Percentiles rank a stretch among this genome's conserved stretches.
Evolutionary conservation across 2,113 vertebrate genomes (phyloP).

Genomic region (human (Homo sapiens)): DNA sequence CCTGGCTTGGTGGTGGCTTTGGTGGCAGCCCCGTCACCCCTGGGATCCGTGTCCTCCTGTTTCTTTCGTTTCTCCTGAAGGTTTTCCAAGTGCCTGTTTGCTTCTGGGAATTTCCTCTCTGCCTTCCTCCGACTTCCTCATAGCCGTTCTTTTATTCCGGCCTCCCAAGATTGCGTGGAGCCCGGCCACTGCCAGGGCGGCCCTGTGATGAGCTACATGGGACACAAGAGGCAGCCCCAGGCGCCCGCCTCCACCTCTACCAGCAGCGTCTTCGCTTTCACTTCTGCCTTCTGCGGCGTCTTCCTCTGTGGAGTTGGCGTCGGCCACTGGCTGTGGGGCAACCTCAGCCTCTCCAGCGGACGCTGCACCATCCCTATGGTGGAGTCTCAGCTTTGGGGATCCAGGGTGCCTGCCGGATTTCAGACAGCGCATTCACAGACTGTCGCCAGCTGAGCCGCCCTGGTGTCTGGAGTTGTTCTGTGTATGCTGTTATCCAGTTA

Average conservation of each 20-base stretch:
- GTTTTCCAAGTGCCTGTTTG: neutral
- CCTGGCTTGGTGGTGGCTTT: too few species aligned
- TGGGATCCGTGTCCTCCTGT: neutral
- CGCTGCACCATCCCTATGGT: accelerated
- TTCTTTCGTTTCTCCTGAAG: neutral
- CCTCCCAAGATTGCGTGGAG: neutral
- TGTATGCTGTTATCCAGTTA: neutral
- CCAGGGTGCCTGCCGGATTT: accelerated
- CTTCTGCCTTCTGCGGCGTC: neutral
- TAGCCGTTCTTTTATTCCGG: neutral
- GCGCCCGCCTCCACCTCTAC: too few species aligned
- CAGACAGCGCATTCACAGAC: neutral
- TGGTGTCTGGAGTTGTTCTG: neutral
- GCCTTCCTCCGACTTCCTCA: too few species aligned
- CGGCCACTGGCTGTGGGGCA: neutral
- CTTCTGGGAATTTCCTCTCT: neutral
- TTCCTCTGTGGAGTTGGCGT: too few species aligned
- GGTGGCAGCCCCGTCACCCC: too few species aligned
- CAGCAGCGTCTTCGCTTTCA: neutral
- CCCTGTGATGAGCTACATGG: neutral
- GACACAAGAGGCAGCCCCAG: too few species aligned
- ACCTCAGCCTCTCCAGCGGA: neutral
- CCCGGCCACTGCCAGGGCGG: too few species aligned
- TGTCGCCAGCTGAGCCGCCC: neutral
- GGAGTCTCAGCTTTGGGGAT: neutral